Evolutionary conservation across 2,113 vertebrate species (phyloP), one percentile per base, ranked within the genome.

Genomic region (Megaceryle maxima): DNA sequence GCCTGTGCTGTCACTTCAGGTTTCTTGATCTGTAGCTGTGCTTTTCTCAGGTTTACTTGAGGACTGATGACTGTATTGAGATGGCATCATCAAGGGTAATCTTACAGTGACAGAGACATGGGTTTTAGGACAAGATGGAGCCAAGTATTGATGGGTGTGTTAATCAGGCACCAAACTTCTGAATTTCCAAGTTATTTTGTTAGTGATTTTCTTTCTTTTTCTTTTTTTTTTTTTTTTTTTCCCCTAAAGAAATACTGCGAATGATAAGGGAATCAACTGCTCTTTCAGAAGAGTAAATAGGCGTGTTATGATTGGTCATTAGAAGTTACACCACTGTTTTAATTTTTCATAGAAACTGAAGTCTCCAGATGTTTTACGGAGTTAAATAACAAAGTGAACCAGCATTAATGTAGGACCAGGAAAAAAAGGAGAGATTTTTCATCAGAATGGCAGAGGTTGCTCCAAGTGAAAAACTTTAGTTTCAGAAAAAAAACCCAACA

Each of bases 1-100:
- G 43, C 39, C 13, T 56, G 8, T 79, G 17, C 39, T 92, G 39
- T 25, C 9, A 8, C 19, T 87, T 82, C 13, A 85, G 43, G 28
- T 10, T 35, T 64, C 13, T 31, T 76, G 39, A 16, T 64, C n/a
- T 31, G 28, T 59, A 62, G 20, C 44, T 76, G 7, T 83, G 26
- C 8, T 77, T 8, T 70, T 84, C 19, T 84, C 31, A 24, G 17
- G 6, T 80, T 29, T 83, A 0, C 13, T 14, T 69, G 22, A 57
- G 24, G 33, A 20, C 35, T 69, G 25, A 20, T 35, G 5, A 33
- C 29, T 66, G 3, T 18, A 7, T 60, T 55, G 35, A 53, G 72
- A 48, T 50, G 26, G 7, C 9, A 12, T 68, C 0, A 0, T 41
- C 17, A 62, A n/a, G 50, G 22, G 33, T 41, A 13, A 50, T 53